phyloP scores from a whole-genome alignment of 2,888 invertebrate genomes.

The Syrista parreyssii region DNA sequence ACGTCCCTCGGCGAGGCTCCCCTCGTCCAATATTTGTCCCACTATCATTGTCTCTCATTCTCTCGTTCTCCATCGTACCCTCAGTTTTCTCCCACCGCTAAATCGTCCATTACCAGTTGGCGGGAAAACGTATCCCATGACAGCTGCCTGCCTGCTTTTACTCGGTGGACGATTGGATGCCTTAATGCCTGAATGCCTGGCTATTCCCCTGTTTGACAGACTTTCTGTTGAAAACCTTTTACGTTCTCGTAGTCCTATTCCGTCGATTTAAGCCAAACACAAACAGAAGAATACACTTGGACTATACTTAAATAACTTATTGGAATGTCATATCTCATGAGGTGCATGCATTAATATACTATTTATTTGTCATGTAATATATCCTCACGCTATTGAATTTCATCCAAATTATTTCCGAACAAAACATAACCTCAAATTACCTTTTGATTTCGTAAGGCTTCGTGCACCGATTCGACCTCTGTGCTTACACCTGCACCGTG shows the following conservation, averaged over 20 bases:
- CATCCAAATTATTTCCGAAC: background rate
- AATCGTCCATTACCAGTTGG: conserved; percentile 37
- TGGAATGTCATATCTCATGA: background rate
- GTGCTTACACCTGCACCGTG: background rate
- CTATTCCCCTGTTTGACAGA: background rate
- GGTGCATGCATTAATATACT: background rate
- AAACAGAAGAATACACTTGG: background rate
- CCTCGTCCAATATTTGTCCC: conserved; percentile 16
- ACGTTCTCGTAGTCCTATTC: background rate
- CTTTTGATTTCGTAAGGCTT: background rate
- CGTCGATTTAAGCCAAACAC: background rate
- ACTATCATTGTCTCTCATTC: conserved; percentile 4
- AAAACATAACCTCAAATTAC: background rate
- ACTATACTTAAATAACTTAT: background rate
- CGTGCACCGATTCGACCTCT: background rate
- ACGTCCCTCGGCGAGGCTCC: conserved; percentile 14
- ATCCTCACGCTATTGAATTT: background rate
- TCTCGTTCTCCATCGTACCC: background rate
- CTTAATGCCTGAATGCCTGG: background rate
- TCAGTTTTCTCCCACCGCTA: conserved; percentile 5
- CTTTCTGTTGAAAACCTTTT: background rate
- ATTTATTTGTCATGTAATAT: background rate
- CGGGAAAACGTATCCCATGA: conserved; percentile 47
- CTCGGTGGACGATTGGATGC: background rate
- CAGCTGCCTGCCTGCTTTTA: conserved; percentile 14